phyloP scores from a whole-genome alignment of 2,888 invertebrate species.

The Lacanobia oleracea region DNA sequence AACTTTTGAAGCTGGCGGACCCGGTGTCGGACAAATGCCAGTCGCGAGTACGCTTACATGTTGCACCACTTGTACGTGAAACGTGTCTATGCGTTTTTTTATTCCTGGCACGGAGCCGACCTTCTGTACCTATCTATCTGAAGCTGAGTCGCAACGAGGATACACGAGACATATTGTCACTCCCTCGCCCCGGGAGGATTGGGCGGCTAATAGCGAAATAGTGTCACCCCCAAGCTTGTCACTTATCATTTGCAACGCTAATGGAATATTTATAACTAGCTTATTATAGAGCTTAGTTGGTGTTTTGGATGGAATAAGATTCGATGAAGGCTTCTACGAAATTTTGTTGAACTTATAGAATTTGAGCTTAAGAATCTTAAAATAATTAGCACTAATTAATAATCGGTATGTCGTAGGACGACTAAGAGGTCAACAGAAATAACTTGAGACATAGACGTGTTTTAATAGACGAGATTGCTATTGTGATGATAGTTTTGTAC shows the following conservation, averaged over 20 bases:
- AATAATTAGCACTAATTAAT: background rate
- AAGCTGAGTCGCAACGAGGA: slow-evolving; percentile 48
- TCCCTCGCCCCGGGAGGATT: slow-evolving; percentile 66
- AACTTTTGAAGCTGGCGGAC: background rate
- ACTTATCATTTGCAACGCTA: slow-evolving; percentile 71
- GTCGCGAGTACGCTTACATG: background rate
- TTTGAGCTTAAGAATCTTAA: slow-evolving; percentile 5
- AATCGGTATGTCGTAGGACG: background rate
- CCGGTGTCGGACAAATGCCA: background rate
- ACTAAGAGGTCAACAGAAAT: background rate
- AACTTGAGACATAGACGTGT: too few relatives aligned
- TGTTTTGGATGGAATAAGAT: slow-evolving; percentile 10
- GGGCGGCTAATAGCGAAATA: slow-evolving; percentile 73
- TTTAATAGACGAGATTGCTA: too few relatives aligned
- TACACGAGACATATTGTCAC: slow-evolving; percentile 68
- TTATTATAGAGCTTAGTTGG: slow-evolving; percentile 51
- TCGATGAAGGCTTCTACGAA: background rate
- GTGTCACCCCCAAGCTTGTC: slow-evolving; percentile 72
- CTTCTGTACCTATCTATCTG: slow-evolving; percentile 24
- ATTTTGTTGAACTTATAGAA: background rate
- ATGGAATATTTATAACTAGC: slow-evolving; percentile 68
- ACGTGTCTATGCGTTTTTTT: background rate
- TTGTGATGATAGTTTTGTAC: too few relatives aligned
- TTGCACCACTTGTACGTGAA: too few relatives aligned
- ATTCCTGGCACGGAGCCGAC: background rate